Percentiles rank a stretch among this genome's conserved stretches.
These are phyloP conservation scores for Musca domestica DNA, from an alignment of 1,140 invertebrate species.

Conservation along the genomic window DNA sequence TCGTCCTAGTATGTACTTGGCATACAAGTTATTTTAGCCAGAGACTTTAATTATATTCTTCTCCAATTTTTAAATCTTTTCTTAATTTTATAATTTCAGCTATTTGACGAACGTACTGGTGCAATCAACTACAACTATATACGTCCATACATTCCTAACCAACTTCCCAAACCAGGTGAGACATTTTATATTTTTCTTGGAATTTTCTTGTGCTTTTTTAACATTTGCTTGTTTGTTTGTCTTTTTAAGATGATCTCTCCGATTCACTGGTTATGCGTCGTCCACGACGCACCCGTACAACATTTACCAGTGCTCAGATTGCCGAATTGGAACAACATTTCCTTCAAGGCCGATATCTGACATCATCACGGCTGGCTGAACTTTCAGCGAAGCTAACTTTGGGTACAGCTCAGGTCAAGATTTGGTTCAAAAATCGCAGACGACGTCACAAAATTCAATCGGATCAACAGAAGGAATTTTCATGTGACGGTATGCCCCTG, in stretches of 20 bases:
- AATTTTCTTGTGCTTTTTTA: background rate
- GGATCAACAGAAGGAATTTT: conserved; percentile 42
- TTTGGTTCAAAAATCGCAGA: conserved; percentile 66
- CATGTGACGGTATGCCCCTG: conserved; percentile 39
- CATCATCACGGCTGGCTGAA: conserved; percentile 74
- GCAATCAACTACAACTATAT: conserved; percentile 49
- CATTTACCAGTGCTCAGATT: conserved; percentile 78
- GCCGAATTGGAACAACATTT: conserved; percentile 60
- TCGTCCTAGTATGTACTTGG: no score
- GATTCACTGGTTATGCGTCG: conserved; percentile 46
- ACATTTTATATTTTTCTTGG: background rate
- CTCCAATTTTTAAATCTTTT: no score
- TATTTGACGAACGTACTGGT: conserved; percentile 46
- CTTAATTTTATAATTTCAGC: conserved; percentile 29
- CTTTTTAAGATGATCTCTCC: conserved; percentile 38
- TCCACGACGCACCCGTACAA: conserved; percentile 62
- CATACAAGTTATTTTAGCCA: no score
- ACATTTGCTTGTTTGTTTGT: background rate
- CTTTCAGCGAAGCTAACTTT: conserved; percentile 71
- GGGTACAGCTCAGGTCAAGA: conserved; percentile 85
- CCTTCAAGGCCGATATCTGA: conserved; percentile 72
- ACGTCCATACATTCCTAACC: conserved; percentile 46
- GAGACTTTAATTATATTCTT: no score
- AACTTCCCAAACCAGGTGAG: conserved; percentile 45
- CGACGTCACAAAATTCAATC: conserved; percentile 48